A percentile compares a stretch with the other conserved stretches of the same genome.
Evolutionary conservation across 2,888 invertebrate genomes (phyloP).

Genomic region (Athalia rosae): DNA sequence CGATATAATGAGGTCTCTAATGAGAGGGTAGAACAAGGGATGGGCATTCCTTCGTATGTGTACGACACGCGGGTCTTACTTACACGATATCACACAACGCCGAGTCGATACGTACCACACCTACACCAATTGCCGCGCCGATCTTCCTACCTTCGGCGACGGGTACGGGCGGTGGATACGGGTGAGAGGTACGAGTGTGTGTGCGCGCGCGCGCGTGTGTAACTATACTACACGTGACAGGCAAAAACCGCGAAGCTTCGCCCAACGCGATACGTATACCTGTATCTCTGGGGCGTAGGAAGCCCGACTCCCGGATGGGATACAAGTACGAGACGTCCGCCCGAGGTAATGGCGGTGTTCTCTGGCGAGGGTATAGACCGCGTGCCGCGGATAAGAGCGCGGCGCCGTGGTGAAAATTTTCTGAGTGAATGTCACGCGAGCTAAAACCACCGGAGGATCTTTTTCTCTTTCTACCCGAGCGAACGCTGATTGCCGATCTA

Average conservation of each 20-base stretch:
- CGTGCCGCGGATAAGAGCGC: slow-evolving; percentile 28
- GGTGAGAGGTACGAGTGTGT: background rate
- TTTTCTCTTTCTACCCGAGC: background rate
- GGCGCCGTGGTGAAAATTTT: slow-evolving; percentile 36
- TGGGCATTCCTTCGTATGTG: slow-evolving; percentile 27
- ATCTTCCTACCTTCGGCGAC: background rate
- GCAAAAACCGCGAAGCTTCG: background rate
- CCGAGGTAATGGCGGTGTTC: slow-evolving; percentile 37
- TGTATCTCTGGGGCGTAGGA: slow-evolving; percentile 9
- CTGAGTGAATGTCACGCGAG: slow-evolving; percentile 33
- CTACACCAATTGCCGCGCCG: background rate
- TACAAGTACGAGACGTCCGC: slow-evolving; percentile 27
- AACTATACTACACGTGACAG: slow-evolving; percentile 4
- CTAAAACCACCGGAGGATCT: background rate
- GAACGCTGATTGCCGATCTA: slow-evolving; percentile 7
- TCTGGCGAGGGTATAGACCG: background rate
- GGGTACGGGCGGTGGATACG: background rate
- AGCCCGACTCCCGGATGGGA: background rate
- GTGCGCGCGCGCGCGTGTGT: too few species aligned
- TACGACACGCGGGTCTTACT: background rate
- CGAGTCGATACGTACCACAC: slow-evolving; percentile 25
- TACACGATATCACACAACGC: background rate
- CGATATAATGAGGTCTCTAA: slow-evolving; percentile 65
- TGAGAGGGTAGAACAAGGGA: slow-evolving; percentile 58
- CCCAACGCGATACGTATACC: background rate